Conservation (phyloP, 2,113 vertebrate species). For the Plotosus lineatus region DNA sequence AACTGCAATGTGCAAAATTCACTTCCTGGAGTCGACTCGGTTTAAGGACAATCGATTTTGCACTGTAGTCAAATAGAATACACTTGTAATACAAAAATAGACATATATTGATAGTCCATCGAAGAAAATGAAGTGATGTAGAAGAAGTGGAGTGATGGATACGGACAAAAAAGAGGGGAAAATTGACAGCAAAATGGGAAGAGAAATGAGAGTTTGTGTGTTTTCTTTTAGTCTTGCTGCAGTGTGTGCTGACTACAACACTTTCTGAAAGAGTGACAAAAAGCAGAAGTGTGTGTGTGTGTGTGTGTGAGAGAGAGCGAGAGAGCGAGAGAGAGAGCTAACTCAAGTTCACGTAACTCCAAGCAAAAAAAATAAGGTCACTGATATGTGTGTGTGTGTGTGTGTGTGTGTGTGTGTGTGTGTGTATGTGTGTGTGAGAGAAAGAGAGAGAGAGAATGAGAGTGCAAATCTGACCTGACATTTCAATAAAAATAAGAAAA, state of each 20-base stretch:
- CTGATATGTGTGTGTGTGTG: neutral
- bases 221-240: neutral
- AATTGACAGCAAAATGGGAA: neutral
- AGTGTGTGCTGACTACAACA: neutral
- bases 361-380: neutral
- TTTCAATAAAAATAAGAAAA: conserved; percentile 13
- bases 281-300: neutral
- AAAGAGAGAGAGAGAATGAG: too few species aligned
- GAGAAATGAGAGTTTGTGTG: neutral
- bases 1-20: neutral
- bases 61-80: neutral
- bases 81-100: neutral
- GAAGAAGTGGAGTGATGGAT: neutral
- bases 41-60: neutral
- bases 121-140: neutral
- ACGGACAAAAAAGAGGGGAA: neutral
- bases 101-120: neutral
- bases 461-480: neutral
- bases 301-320: neutral
- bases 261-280: neutral
- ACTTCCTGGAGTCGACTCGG: neutral
- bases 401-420: conserved; percentile 23
- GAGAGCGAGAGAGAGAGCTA: neutral
- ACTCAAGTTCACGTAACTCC: neutral
- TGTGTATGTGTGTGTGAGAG: neutral